A percentile compares a stretch with the other conserved stretches of the same genome.
Conservation (phyloP, 2,797 vertebrate genomes). For the Anomalospiza imberbis region DNA sequence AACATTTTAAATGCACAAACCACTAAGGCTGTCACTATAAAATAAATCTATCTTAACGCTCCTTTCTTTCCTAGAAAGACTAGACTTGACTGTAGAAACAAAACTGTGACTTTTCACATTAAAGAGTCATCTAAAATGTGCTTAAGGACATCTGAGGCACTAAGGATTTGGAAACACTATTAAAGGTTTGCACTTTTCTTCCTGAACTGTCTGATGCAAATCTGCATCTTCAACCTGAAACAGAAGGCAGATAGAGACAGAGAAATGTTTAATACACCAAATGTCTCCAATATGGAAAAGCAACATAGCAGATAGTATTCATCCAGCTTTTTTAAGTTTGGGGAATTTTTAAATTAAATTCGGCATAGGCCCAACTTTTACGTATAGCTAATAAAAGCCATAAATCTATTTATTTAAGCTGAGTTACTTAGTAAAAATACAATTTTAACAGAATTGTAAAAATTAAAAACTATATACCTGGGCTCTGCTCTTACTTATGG, state of each 20-base stretch:
- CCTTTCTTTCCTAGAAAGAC: neutral
- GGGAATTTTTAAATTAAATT: neutral
- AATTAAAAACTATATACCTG: neutral
- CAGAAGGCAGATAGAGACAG: accelerated
- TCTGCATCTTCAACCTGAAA: neutral
- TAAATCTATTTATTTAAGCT: neutral
- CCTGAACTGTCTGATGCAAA: neutral
- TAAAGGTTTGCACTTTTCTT: neutral
- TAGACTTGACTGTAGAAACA: neutral
- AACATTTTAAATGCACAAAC: neutral
- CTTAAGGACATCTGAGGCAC: neutral
- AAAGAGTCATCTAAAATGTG: neutral
- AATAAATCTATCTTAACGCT: neutral
- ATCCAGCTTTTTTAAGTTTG: neutral
- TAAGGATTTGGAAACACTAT: neutral
- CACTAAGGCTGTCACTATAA: neutral
- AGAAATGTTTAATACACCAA: neutral
- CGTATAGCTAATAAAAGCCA: neutral
- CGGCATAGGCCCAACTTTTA: neutral
- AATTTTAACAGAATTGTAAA: neutral
- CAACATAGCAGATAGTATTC: neutral
- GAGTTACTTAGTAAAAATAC: neutral
- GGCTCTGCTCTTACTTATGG: neutral
- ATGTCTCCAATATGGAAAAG: neutral
- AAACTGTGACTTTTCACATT: neutral